Base-by-base conservation (phyloP, 2,113 vertebrate genomes). In the Mastomys coucha region DNA sequence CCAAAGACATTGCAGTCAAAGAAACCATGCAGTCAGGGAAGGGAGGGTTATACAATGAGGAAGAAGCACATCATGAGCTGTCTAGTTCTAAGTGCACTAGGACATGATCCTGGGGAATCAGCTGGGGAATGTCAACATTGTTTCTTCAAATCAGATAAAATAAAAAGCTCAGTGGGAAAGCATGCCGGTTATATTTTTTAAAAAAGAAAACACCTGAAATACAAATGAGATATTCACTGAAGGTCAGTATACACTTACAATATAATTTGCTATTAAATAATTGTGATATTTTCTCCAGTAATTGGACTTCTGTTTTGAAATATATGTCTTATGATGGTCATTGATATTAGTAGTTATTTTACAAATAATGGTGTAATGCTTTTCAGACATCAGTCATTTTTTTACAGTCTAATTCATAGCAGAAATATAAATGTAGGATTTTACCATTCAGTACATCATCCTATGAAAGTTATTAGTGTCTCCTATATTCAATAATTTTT, bases 371-470 rank as follows among this genome's bases (percentile, higher is more conserved):
- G 84, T 19, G 77, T 93, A 81, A 2, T 1, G 81, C 88, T 91
- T 65, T 80, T 84, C 24, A 87, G 70, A 91, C 12, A 69, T 16
- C 65, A 88, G 65, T 84, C 10, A 60, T 28, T 2, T 10, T 72
- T 92, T 91, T 85, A 72, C 13, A 91, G 33, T 76, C 58, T 89
- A 91, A 72, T 51, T 69, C 45, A 88, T 5, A 36, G 28, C 42
- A 49, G 16, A 86, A 91, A 53, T 36, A 73, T 42, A 63, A 76
- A 49, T 67, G 28, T 49, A 49, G 13, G 42, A 26, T 39, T 92
- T 91, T 91, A 69, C 31, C 93, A 94, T 36, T 56, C 9, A 53
- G 36, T 72, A 91, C 73, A 96, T 91, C 88, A 95, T 91, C 49
- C 3, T 53, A 94, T 56, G 24, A 28, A 19, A 82, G 80, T 89